These are phyloP conservation scores for Macroteleia sp. DNA, from an alignment of 2,888 invertebrate genomes.

Conservation along the genomic window DNA sequence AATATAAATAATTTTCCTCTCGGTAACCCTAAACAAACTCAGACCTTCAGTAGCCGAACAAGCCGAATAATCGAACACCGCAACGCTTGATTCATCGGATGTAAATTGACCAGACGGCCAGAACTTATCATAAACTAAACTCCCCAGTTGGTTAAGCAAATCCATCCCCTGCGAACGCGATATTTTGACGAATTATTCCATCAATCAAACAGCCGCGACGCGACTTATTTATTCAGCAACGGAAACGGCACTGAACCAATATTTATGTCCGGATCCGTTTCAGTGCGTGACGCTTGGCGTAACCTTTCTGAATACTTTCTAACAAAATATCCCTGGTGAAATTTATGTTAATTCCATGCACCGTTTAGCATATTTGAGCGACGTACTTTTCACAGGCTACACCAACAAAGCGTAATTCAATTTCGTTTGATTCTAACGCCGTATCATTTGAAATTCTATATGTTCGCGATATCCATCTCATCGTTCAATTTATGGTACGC, in stretches of 20 bases:
- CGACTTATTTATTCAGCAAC: conserved; percentile 40
- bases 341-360: conserved; percentile 47
- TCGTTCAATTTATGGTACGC: conserved; percentile 22
- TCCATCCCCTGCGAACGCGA: no score
- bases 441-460: conserved; percentile 39
- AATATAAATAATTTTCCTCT: no score
- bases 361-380: conserved; percentile 40
- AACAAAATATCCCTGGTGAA: conserved; percentile 28
- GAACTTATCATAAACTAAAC: conserved; percentile 35
- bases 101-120: conserved; percentile 27
- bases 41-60: no score
- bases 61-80: conserved; percentile 14
- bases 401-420: conserved; percentile 43
- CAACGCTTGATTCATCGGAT: conserved; percentile 14
- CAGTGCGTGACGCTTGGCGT: neutral
- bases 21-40: no score
- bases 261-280: conserved; percentile 22
- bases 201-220: conserved; percentile 25
- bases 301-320: conserved; percentile 32
- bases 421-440: conserved; percentile 46
- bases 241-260: conserved; percentile 16
- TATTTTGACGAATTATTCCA: conserved; percentile 26
- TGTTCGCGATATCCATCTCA: conserved; percentile 19
- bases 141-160: no score
- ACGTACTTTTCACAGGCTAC: conserved; percentile 31